Base-by-base conservation (phyloP, 2,888 invertebrate genomes). In the Pristionchus exspectatus region DNA sequence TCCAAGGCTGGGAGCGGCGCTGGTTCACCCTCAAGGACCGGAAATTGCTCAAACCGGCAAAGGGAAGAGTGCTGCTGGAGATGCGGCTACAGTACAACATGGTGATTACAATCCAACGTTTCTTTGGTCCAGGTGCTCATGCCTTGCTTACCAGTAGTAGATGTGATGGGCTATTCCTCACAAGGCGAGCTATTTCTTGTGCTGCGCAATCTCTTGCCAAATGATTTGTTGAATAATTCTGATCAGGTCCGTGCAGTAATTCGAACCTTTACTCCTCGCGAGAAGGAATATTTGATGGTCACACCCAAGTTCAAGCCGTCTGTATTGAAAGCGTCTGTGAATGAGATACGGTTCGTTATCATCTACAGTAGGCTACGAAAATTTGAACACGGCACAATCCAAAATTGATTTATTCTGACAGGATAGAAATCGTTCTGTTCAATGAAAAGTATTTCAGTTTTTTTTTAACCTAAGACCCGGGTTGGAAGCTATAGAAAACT, bases 21-120 rank as follows among this genome's bases (percentile, higher is more conserved):
- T 99, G 99, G 99, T 99, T 98, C 95, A 97, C 97, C 0, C 96
- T 99, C 77, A 99, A 99, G 95, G 99, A 99, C 95, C 97, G 98
- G 95, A 99, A 98, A 95, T 96, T 99, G 94, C 96, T 89, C 38
- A 89, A 81, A 86, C 38, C 90, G 90, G 63, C 77, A 91, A 89
- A 92, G 90, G 88, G 91, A 91, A 84, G 92, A 92, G 98, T 99
- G 94, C 96, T 98, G 72, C 95, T 99, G 88, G 98, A 99, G 96
- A 97, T 99, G 97, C 97, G 97, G 87, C 97, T 98, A 12, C 96
- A 97, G 84, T 99, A 98, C 97, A 99, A 98, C 96, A 97, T 97
- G 92, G 96, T 98, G 7, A 69, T 66, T 7, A 16, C 59, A 4
- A 84, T 56, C 16, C 33, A 18, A 85, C 24, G 0, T 50, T 50